Evolutionary conservation across 53 echinoderm and acorn worm genomes (phyloP).

Genomic region (Henricia sp.): DNA sequence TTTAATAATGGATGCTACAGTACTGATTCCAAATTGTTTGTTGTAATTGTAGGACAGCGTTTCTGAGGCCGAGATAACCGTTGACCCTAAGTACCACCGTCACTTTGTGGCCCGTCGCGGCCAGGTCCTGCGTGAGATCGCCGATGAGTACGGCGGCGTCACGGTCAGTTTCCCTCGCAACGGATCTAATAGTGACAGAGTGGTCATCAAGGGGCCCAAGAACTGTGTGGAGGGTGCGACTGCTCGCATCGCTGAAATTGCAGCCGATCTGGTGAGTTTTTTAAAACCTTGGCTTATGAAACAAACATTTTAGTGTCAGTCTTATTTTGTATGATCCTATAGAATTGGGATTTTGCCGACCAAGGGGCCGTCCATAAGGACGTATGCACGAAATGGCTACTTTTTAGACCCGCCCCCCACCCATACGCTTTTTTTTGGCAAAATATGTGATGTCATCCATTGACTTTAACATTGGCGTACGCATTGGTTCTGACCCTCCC

Average conservation of each 20-base stretch:
- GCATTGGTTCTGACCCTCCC: too few relatives aligned
- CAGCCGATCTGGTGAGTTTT: constrained; percentile 82
- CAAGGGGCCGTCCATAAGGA: too few relatives aligned
- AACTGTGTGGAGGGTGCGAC: constrained; percentile 91
- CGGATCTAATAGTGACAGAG: constrained; percentile 87
- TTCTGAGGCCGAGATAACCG: constrained; percentile 83
- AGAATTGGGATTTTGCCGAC: too few relatives aligned
- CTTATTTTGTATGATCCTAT: too few relatives aligned
- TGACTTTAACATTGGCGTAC: too few relatives aligned
- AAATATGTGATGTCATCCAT: too few relatives aligned
- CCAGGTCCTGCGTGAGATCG: constrained; percentile 96
- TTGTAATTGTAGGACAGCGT: constrained; percentile 82
- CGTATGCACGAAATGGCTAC: too few relatives aligned
- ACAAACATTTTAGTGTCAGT: constrained; percentile 4
- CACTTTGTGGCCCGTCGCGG: constrained; percentile 97
- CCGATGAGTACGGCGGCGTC: constrained; percentile 94
- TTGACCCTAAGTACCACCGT: constrained; percentile 94
- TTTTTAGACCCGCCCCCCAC: too few relatives aligned
- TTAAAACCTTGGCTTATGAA: background rate
- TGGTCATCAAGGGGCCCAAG: constrained; percentile 92
- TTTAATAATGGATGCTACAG: background rate
- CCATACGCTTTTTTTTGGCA: too few relatives aligned
- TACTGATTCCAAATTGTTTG: background rate
- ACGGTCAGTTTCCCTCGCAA: constrained; percentile 98
- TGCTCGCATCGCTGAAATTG: constrained; percentile 84